phyloP scores from a whole-genome alignment of 2,888 invertebrate genomes.

The Halictus ligatus region DNA sequence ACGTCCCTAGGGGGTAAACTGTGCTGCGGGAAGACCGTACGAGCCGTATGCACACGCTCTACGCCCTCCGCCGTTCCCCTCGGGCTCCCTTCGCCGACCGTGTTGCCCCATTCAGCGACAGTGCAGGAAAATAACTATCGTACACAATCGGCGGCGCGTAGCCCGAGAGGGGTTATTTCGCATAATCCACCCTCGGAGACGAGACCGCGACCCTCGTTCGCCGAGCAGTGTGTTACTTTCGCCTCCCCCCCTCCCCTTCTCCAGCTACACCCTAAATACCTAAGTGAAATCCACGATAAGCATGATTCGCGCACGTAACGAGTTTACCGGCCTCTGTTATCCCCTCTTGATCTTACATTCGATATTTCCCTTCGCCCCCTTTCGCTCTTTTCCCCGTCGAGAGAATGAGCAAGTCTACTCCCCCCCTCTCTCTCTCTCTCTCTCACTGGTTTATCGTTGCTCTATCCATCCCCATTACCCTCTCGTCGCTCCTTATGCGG shows the following conservation, averaged over 20 bases:
- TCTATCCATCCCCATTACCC: not conserved
- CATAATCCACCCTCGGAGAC: constrained; percentile 71
- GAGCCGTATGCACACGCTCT: constrained; percentile 59
- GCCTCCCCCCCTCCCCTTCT: constrained; percentile 24
- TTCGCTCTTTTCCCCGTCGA: constrained; percentile 34
- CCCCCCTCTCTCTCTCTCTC: not conserved
- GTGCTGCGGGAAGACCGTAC: constrained; percentile 59
- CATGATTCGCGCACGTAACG: constrained; percentile 81
- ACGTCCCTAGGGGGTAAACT: constrained; percentile 61
- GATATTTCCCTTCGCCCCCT: constrained; percentile 22
- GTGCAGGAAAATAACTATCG: constrained; percentile 76
- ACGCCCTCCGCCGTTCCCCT: not conserved
- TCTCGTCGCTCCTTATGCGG: constrained; percentile 23
- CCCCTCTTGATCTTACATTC: constrained; percentile 50
- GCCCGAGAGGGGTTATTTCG: constrained; percentile 71
- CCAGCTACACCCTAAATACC: constrained; percentile 69
- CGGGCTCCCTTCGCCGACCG: constrained; percentile 16
- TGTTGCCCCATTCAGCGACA: constrained; percentile 53
- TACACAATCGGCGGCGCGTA: constrained; percentile 68
- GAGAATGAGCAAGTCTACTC: not conserved
- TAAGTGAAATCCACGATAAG: constrained; percentile 81
- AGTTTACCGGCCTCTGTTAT: constrained; percentile 77
- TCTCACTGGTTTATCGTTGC: not conserved
- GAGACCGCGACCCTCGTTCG: constrained; percentile 53
- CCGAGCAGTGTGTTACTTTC: constrained; percentile 44